Percentiles rank a stretch among this genome's conserved stretches.
Conservation (phyloP, 2,113 vertebrate genomes). For the Orientallactaga bullata region DNA sequence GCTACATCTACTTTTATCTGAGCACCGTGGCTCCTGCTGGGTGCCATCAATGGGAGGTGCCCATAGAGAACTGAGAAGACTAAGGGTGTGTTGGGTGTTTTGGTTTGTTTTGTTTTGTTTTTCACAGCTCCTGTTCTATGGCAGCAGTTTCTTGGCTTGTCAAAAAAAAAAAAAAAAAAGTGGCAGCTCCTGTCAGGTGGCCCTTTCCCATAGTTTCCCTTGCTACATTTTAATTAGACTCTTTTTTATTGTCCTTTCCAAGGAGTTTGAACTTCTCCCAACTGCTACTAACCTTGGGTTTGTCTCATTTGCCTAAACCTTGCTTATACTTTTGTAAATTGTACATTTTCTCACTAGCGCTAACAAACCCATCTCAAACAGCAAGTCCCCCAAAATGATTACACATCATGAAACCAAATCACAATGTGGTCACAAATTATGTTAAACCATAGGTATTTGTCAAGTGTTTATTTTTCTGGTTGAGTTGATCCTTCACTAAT, state of each 20-base stretch:
- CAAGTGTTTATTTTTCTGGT: constrained; percentile 15
- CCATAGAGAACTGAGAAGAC: neutral
- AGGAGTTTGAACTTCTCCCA: neutral
- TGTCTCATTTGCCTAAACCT: neutral
- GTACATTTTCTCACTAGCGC: constrained; percentile 18
- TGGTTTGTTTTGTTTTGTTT: neutral
- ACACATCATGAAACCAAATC: constrained; percentile 20
- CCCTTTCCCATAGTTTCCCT: neutral
- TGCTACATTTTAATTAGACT: neutral
- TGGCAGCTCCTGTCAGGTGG: neutral
- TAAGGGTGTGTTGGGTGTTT: no score
- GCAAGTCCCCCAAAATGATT: neutral
- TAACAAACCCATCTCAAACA: constrained; percentile 48
- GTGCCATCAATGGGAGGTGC: neutral
- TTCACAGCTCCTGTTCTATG: neutral
- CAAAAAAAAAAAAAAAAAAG: neutral
- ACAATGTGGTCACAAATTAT: constrained; percentile 36
- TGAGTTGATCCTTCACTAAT: neutral
- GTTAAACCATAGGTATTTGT: constrained; percentile 24
- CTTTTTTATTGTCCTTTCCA: neutral
- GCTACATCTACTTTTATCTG: neutral
- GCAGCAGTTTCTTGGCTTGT: neutral
- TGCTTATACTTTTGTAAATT: constrained; percentile 1
- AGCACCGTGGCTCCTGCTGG: neutral
- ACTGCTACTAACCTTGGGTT: neutral